A percentile compares a stretch with the other conserved stretches of the same genome.
Conservation (phyloP, 2,888 invertebrate genomes). For the Ernsta delagoae region DNA sequence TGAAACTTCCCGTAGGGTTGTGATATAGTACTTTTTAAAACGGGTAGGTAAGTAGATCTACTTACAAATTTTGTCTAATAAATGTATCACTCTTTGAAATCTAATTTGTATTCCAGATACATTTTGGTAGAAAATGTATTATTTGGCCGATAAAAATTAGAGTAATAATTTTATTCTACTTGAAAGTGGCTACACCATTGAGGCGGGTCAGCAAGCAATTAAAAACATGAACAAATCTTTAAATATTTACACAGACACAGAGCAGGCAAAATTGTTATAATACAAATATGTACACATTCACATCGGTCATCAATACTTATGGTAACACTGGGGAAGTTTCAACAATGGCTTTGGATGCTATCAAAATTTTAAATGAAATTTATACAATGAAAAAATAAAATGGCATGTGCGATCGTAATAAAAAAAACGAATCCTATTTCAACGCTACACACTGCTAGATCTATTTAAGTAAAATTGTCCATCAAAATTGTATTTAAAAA, state of each 20-base stretch:
- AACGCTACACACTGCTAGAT: conserved; percentile 71
- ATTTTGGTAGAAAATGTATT: conserved; percentile 1
- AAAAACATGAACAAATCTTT: conserved; percentile 42
- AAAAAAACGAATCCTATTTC: conserved; percentile 54
- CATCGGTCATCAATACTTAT: conserved; percentile 43
- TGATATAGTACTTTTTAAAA: conserved; percentile 10
- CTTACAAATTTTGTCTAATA: conserved; percentile 6
- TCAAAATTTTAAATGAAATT: conserved; percentile 49
- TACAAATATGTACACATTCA: conserved; percentile 74
- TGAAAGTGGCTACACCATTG: conserved; percentile 3
- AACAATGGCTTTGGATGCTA: conserved; percentile 67
- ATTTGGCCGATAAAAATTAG: not conserved
- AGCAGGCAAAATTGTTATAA: conserved; percentile 49
- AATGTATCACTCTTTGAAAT: conserved; percentile 23
- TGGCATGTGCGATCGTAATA: conserved; percentile 64
- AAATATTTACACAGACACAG: conserved; percentile 50
- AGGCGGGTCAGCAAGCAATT: conserved; percentile 9
- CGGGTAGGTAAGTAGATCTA: conserved; percentile 7
- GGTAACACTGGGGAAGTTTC: conserved; percentile 53
- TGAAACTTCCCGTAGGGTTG: conserved; percentile 57
- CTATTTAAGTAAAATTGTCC: conserved; percentile 83
- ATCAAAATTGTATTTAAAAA: conserved; percentile 81
- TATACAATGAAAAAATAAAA: conserved; percentile 51
- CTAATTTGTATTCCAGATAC: conserved; percentile 20
- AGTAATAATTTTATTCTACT: conserved; percentile 15